Conservation (phyloP, 2,113 vertebrate species). For the Micromys minutus region DNA sequence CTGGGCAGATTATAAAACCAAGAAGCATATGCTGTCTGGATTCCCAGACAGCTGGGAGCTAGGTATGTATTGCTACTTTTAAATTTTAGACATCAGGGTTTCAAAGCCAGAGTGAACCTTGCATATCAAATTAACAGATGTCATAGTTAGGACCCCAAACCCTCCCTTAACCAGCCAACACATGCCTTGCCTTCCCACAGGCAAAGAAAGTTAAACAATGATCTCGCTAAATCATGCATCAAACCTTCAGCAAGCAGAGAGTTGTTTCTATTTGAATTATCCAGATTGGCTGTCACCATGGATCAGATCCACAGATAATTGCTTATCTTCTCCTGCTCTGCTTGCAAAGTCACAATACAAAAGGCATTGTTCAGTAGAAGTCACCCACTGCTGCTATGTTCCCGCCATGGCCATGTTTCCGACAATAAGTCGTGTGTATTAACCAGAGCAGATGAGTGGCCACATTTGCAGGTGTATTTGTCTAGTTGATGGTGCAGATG, state of each 20-base stretch:
- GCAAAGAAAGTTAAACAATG: conserved; percentile 70
- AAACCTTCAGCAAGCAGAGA: conserved; percentile 62
- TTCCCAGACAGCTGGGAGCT: conserved; percentile 66
- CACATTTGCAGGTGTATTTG: conserved; percentile 64
- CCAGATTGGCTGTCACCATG: conserved; percentile 69
- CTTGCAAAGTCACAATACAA: background rate
- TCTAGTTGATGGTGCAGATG: conserved; percentile 51
- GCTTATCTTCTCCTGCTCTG: conserved; percentile 47
- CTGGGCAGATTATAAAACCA: conserved; percentile 70
- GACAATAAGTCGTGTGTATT: conserved; percentile 76
- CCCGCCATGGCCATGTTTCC: conserved; percentile 75
- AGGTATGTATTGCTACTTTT: conserved; percentile 43
- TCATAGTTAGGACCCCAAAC: conserved; percentile 50
- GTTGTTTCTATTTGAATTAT: conserved; percentile 73
- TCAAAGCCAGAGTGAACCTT: conserved; percentile 57
- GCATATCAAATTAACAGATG: conserved; percentile 70
- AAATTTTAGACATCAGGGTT: conserved; percentile 63
- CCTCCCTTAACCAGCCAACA: conserved; percentile 67
- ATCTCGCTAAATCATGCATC: conserved; percentile 60
- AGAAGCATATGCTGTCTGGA: conserved; percentile 63
- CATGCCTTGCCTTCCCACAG: conserved; percentile 57
- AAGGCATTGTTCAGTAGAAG: conserved; percentile 68
- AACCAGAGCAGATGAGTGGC: conserved; percentile 77
- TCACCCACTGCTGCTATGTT: conserved; percentile 76
- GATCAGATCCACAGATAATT: conserved; percentile 70